These are phyloP conservation scores for Pollachius pollachius DNA, from an alignment of 2,113 vertebrate genomes.

Conservation along the genomic window DNA sequence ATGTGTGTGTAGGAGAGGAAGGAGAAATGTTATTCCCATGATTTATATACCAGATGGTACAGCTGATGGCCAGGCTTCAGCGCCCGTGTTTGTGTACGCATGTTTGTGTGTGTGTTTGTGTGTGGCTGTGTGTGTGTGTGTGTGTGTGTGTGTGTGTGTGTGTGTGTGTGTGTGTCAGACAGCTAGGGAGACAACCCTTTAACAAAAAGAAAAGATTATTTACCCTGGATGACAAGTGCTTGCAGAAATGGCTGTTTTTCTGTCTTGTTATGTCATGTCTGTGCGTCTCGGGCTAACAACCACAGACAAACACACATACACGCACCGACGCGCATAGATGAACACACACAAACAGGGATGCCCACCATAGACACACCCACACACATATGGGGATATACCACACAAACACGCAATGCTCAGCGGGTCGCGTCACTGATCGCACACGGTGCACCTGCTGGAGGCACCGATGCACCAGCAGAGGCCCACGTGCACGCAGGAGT, in stretches of 20 bases:
- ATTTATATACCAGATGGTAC: slow-evolving; percentile 77
- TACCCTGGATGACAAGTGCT: slow-evolving; percentile 53
- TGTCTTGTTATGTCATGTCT: slow-evolving; percentile 27
- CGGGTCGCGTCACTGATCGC: slow-evolving; percentile 28
- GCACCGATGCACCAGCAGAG: slow-evolving; percentile 8
- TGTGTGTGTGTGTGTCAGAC: slow-evolving; percentile 5
- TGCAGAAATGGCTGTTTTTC: slow-evolving; percentile 40
- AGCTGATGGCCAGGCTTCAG: slow-evolving; percentile 62
- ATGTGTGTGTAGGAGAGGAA: slow-evolving; percentile 50
- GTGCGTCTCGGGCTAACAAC: slow-evolving; percentile 20
- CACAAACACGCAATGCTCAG: slow-evolving; percentile 43
- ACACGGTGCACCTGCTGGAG: slow-evolving; percentile 20
- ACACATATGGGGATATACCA: neutral
- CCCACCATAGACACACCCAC: slow-evolving; percentile 5
- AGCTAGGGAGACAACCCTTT: slow-evolving; percentile 47
- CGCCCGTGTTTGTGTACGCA: neutral
- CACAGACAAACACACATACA: too few species aligned
- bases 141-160: too few species aligned
- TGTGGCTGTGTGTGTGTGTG: too few species aligned
- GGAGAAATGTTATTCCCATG: slow-evolving; percentile 61
- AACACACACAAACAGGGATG: neutral
- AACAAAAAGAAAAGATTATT: slow-evolving; percentile 38
- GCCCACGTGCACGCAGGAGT: neutral
- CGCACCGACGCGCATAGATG: too few species aligned
- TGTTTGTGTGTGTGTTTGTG: neutral